Conservation (phyloP, 2,888 invertebrate species). For the Actias luna region DNA sequence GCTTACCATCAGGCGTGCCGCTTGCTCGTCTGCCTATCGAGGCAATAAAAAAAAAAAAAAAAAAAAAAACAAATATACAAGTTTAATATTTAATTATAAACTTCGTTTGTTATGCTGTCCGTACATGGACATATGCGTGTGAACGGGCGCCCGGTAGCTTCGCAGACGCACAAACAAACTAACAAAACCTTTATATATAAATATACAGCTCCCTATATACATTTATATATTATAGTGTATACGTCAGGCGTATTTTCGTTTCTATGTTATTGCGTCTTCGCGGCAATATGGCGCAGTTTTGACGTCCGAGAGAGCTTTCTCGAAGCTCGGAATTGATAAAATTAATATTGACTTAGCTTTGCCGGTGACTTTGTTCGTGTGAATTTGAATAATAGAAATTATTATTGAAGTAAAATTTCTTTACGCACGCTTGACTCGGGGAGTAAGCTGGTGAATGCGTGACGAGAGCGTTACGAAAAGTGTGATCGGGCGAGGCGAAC, state of each 20-base stretch:
- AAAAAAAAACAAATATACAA: no score
- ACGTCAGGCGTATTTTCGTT: constrained; percentile 10
- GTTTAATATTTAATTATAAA: no score
- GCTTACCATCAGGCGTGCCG: no score
- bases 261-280: constrained; percentile 2
- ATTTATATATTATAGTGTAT: background rate
- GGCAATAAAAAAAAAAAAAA: no score
- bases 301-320: background rate
- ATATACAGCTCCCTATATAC: constrained; percentile 19
- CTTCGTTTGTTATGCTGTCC: constrained; percentile 21
- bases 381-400: no score
- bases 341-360: background rate
- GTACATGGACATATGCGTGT: constrained; percentile 32
- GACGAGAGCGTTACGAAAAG: no score
- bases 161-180: constrained; percentile 34
- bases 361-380: no score
- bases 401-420: no score
- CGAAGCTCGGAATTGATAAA: background rate
- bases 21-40: no score
- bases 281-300: background rate
- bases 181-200: constrained; percentile 24
- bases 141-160: constrained; percentile 25
- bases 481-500: no score
- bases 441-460: no score
- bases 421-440: no score